phyloP scores from a whole-genome alignment of 2,797 vertebrate species.

The Ctenochaetus hawaiiensis region DNA sequence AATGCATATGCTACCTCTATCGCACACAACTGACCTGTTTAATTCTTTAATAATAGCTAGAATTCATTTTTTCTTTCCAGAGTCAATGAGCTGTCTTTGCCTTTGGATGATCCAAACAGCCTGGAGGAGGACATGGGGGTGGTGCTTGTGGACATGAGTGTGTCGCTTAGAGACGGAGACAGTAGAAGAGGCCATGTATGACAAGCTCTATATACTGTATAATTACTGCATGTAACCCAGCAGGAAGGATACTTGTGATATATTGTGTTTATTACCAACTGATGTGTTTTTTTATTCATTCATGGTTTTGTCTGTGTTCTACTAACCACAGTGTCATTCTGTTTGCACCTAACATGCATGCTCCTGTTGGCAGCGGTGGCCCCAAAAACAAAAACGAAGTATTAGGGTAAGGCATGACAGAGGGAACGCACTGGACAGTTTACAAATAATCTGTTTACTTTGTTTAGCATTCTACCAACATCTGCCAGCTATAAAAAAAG shows the following conservation, averaged over 20 bases:
- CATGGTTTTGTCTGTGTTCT: constrained; percentile 14
- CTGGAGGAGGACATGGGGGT: constrained; percentile 96
- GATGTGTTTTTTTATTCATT: background rate
- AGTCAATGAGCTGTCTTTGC: constrained; percentile 85
- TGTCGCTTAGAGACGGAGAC: constrained; percentile 88
- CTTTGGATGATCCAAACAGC: constrained; percentile 93
- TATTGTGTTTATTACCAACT: background rate
- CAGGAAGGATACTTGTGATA: background rate
- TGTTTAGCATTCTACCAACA: background rate
- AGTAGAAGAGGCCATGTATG: constrained; percentile 84
- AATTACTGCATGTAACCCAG: constrained; percentile 44
- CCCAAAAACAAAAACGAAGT: constrained; percentile 84
- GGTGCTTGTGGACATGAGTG: constrained; percentile 89
- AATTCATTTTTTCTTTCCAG: constrained; percentile 70
- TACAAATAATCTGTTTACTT: background rate
- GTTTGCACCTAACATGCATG: constrained; percentile 71
- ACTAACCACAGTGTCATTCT: constrained; percentile 75
- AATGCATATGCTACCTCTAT: background rate
- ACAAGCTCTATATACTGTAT: background rate
- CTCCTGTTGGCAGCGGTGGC: constrained; percentile 85
- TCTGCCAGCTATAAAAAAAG: constrained; percentile 15
- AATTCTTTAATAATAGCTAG: constrained; percentile 6
- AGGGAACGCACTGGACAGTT: constrained; percentile 37
- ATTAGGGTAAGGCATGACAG: constrained; percentile 77
- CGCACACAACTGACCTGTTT: background rate